Evolutionary conservation across 2,113 vertebrate genomes (phyloP), one percentile per base, ranked within the genome.

Genomic region (Dipodomys ordii): DNA sequence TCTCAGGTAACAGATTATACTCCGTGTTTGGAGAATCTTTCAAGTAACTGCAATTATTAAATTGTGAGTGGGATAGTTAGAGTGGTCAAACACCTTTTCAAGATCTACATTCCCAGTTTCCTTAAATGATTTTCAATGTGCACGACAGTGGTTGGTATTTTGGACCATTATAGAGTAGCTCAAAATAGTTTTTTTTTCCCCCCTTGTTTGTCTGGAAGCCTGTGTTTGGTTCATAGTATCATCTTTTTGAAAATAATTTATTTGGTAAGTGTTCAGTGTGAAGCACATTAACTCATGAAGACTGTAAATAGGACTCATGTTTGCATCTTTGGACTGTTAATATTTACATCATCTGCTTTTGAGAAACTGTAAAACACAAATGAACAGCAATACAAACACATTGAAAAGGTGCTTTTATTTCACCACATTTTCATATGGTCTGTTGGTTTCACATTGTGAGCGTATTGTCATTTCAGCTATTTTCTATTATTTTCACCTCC

Each of bases 231-330:
- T 92, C 74, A 11, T 57, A 4, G 0, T 6, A 19, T 90, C 84
- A 80, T 93, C 89, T 25, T 92, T 90, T 96, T 95, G 96, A 86
- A 96, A 96, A 95, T 96, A 94, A 95, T 97, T 96, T 92, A 57
- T 96, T 96, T 96, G 49, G 84, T 96, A 94, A 94, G 35, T 94
- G 68, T 46, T 94, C 87, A 92, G 78, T 90, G 96, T 93, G 80
- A 71, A 96, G 96, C 83, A 96, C 90, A 97, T 92, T 88, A 96
- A 96, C 49, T 91, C 93, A 84, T 78, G 92, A 96, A 65, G 95
- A 88, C 83, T 5, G 2, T 87, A 79, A 93, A 68, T 76, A 92
- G 87, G 80, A 84, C 65, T 96, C 28, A 64, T 76, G 94, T 96
- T 91, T 96, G 86, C 94, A 74, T 94, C 83, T 86, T 90, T 92